These are phyloP conservation scores for Orientallactaga sibirica DNA, from an alignment of 2,797 vertebrate genomes.

Conservation along the genomic window DNA sequence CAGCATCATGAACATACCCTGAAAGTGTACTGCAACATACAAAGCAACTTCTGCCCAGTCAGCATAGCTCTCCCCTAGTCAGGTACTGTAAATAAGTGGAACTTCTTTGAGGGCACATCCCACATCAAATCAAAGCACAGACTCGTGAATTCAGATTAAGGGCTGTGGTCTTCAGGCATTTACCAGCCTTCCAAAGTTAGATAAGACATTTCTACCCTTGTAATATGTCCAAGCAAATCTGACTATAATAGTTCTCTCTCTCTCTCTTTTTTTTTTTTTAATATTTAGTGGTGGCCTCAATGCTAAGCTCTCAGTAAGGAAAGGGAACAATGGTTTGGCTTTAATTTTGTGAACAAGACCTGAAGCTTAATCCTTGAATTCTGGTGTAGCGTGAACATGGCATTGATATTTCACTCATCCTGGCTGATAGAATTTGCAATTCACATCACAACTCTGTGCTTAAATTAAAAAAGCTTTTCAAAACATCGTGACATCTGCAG, in stretches of 20 bases:
- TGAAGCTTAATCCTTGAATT: slow-evolving; percentile 66
- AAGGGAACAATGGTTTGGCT: slow-evolving; percentile 65
- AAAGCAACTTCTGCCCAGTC: slow-evolving; percentile 57
- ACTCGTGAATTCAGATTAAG: background rate
- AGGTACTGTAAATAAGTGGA: slow-evolving; percentile 70
- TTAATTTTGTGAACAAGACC: slow-evolving; percentile 78
- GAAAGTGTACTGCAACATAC: slow-evolving; percentile 70
- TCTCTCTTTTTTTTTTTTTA: no score
- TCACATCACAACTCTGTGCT: slow-evolving; percentile 78
- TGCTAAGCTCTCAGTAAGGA: slow-evolving; percentile 62
- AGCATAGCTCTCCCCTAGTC: slow-evolving; percentile 64
- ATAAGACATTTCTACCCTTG: slow-evolving; percentile 28
- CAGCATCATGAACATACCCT: slow-evolving; percentile 51
- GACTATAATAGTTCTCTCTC: slow-evolving; percentile 32
- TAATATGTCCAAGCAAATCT: slow-evolving; percentile 59
- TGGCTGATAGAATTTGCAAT: slow-evolving; percentile 79
- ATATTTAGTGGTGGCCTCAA: slow-evolving; percentile 68
- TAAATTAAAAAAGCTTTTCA: slow-evolving; percentile 82
- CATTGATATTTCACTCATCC: slow-evolving; percentile 80
- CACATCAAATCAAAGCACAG: background rate
- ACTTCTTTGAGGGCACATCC: slow-evolving; percentile 76
- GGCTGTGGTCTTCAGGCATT: background rate
- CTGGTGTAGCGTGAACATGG: slow-evolving; percentile 69
- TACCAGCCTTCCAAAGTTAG: background rate
- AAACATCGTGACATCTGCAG: slow-evolving; percentile 74